Evolutionary conservation across 2,888 invertebrate species (phyloP).

Genomic region (Meloe dianella): DNA sequence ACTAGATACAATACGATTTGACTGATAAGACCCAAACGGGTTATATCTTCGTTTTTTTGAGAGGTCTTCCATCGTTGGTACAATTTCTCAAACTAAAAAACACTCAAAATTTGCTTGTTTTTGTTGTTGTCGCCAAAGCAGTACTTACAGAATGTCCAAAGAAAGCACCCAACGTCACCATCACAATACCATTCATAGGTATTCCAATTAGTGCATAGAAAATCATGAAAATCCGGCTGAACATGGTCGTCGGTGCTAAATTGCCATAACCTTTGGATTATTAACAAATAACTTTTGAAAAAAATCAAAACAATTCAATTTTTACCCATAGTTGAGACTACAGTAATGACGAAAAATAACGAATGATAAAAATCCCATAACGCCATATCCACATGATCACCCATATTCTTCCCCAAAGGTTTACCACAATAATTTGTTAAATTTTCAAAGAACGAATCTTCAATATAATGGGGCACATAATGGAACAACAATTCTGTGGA

Average conservation of each 20-base stretch:
- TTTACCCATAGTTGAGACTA: constrained; percentile 89
- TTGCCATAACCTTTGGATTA: constrained; percentile 79
- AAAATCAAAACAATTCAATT: background rate
- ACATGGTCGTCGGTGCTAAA: constrained; percentile 80
- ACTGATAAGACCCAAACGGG: constrained; percentile 74
- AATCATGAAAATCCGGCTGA: constrained; percentile 85
- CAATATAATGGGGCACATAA: background rate
- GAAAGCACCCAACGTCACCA: constrained; percentile 83
- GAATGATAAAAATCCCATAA: constrained; percentile 92
- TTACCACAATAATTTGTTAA: constrained; percentile 78
- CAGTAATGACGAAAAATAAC: constrained; percentile 89
- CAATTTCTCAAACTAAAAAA: constrained; percentile 74
- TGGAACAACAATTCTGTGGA: constrained; percentile 44
- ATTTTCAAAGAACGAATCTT: constrained; percentile 58
- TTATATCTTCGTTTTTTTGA: constrained; percentile 70
- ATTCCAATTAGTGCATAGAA: constrained; percentile 87
- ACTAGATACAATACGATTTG: constrained; percentile 84
- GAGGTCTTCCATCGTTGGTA: constrained; percentile 81
- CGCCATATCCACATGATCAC: constrained; percentile 66
- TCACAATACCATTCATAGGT: constrained; percentile 80
- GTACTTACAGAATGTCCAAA: constrained; percentile 76
- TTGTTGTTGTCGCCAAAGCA: background rate
- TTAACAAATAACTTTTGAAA: background rate
- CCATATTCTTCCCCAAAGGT: constrained; percentile 69
- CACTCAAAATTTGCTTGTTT: background rate